These are phyloP conservation scores for Drosophila pseudoobscura DNA, from an alignment of 1,140 invertebrate genomes.

Conservation along the genomic window DNA sequence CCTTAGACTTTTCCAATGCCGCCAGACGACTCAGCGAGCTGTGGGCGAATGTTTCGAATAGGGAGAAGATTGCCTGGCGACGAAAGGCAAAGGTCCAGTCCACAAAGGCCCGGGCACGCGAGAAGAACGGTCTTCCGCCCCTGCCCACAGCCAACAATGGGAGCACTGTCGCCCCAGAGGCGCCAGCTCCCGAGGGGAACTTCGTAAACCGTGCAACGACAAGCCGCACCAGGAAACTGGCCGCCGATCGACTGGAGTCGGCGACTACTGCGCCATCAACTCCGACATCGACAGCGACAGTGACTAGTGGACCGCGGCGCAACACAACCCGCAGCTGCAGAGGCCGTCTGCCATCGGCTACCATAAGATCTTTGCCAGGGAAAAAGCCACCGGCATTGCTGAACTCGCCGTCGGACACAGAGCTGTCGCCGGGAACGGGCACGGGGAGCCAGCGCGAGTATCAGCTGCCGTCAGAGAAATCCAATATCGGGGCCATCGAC, in stretches of 20 bases:
- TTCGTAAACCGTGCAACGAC: conserved; percentile 74
- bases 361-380: neutral
- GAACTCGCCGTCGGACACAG: neutral
- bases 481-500: conserved; percentile 93
- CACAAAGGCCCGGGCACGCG: conserved; percentile 69
- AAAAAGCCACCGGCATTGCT: neutral
- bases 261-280: neutral
- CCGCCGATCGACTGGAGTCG: conserved; percentile 53
- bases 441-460: conserved; percentile 11
- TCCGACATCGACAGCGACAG: conserved; percentile 10
- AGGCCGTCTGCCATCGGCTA: neutral
- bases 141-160: conserved; percentile 41
- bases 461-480: conserved; percentile 52
- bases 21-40: conserved; percentile 92
- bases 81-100: conserved; percentile 85
- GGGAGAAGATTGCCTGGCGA: conserved; percentile 84
- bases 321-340: conserved; percentile 26
- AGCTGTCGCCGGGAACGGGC: neutral
- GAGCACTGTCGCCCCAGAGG: neutral
- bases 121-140: conserved; percentile 15
- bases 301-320: conserved; percentile 5
- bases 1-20: conserved; percentile 89
- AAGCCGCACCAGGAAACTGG: conserved; percentile 77
- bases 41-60: conserved; percentile 89
- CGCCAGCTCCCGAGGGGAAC: conserved; percentile 21